Conservation (phyloP, 2,888 invertebrate genomes). For the Drosophila stalkeri region DNA sequence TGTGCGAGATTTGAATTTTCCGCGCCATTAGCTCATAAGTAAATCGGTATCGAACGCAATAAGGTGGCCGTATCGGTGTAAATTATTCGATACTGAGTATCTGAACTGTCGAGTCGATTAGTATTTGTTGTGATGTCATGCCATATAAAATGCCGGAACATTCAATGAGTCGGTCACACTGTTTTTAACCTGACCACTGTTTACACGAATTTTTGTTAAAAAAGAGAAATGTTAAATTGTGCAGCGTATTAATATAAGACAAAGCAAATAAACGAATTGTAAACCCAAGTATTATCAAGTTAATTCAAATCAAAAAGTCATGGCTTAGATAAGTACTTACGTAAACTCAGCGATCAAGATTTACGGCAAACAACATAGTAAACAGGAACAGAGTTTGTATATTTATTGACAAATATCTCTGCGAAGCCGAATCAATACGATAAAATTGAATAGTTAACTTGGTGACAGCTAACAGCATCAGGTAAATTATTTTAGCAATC, state of each 20-base stretch:
- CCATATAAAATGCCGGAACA: slow-evolving; percentile 32
- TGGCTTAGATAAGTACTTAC: slow-evolving; percentile 23
- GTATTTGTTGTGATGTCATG: slow-evolving; percentile 43
- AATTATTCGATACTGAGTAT: slow-evolving; percentile 39
- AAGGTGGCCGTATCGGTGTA: slow-evolving; percentile 40
- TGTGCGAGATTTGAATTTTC: slow-evolving; percentile 73
- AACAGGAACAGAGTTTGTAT: slow-evolving; percentile 16
- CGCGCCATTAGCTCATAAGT: slow-evolving; percentile 21
- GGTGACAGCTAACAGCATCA: slow-evolving; percentile 28
- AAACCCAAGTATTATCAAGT: neutral
- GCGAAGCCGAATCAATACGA: slow-evolving; percentile 19
- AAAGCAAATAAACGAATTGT: slow-evolving; percentile 9
- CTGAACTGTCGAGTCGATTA: slow-evolving; percentile 18
- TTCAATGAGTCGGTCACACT: slow-evolving; percentile 23
- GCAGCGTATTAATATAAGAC: slow-evolving; percentile 6
- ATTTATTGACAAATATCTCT: slow-evolving; percentile 19
- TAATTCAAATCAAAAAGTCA: neutral
- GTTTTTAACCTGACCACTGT: slow-evolving; percentile 39
- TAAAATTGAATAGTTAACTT: slow-evolving; percentile 27
- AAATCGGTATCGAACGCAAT: slow-evolving; percentile 21
- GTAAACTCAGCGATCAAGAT: slow-evolving; percentile 26
- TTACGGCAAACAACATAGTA: slow-evolving; percentile 24
- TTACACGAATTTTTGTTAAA: slow-evolving; percentile 36
- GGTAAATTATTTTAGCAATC: slow-evolving; percentile 38
- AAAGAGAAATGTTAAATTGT: slow-evolving; percentile 28